Evolutionary conservation across 2,113 vertebrate species (phyloP).

Genomic region (Austrofundulus limnaeus): DNA sequence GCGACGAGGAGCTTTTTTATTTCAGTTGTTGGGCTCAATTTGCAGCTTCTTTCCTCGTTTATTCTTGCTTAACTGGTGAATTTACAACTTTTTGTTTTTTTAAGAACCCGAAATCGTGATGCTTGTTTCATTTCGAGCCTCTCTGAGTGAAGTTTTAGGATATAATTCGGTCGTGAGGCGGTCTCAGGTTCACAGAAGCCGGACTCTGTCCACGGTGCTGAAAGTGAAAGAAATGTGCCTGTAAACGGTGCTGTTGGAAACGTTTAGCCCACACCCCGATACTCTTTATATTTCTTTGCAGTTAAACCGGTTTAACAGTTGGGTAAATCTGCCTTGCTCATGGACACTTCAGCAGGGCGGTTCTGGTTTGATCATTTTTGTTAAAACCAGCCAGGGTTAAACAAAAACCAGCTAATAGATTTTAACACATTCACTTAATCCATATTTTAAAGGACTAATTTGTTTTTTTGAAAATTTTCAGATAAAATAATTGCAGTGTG

Average conservation of each 20-base stretch:
- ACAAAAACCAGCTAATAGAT: not conserved
- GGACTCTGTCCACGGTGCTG: slow-evolving; percentile 72
- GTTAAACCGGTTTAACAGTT: not conserved
- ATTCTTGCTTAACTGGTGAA: slow-evolving; percentile 16
- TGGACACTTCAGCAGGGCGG: slow-evolving; percentile 38
- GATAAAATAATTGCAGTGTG: not conserved
- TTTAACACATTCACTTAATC: slow-evolving; percentile 1
- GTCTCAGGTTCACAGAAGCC: not conserved
- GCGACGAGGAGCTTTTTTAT: slow-evolving; percentile 1
- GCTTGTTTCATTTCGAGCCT: not conserved
- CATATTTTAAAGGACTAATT: not conserved
- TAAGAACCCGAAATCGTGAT: not conserved
- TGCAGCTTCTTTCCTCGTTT: not conserved
- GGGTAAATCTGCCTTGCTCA: slow-evolving; percentile 12
- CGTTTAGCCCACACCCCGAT: not conserved
- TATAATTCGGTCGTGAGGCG: not conserved
- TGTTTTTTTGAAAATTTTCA: not conserved
- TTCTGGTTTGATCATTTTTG: not conserved
- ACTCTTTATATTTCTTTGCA: slow-evolving; percentile 2
- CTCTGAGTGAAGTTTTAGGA: not conserved
- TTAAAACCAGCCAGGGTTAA: not conserved
- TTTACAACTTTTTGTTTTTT: no score
- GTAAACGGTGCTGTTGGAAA: not conserved
- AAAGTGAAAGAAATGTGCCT: slow-evolving; percentile 12
- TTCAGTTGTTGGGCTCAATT: not conserved